phyloP scores from a whole-genome alignment of 2,888 invertebrate species.

The Nebria salina region DNA sequence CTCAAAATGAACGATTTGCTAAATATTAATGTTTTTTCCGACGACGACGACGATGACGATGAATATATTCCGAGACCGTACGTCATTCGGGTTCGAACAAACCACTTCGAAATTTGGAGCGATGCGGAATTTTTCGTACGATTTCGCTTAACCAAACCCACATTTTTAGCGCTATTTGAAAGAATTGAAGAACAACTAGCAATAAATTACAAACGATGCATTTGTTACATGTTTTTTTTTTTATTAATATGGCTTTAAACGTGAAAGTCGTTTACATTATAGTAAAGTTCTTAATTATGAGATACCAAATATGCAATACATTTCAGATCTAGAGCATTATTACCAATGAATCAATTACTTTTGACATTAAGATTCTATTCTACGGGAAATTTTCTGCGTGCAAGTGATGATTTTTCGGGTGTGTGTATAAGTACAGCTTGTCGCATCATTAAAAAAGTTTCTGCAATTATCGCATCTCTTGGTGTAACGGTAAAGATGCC shows the following conservation, averaged over 20 bases:
- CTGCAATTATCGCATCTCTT: not conserved
- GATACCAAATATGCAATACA: not conserved
- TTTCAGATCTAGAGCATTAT: slow-evolving; percentile 20
- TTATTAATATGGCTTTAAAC: not conserved
- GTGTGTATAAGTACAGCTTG: slow-evolving; percentile 21
- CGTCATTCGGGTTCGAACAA: not conserved
- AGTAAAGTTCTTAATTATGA: not conserved
- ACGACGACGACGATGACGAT: not conserved
- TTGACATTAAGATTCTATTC: not conserved
- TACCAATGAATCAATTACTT: slow-evolving; percentile 16
- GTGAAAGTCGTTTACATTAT: not conserved
- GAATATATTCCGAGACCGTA: not conserved
- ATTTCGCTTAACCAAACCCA: slow-evolving; percentile 30
- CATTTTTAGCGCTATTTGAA: slow-evolving; percentile 12
- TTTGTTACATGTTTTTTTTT: slow-evolving; percentile 8
- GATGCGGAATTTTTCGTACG: slow-evolving; percentile 23
- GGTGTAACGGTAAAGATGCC: slow-evolving; percentile 13
- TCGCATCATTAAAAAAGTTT: slow-evolving; percentile 21
- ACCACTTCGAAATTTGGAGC: slow-evolving; percentile 22
- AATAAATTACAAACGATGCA: not conserved
- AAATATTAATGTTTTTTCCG: not conserved
- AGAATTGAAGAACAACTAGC: slow-evolving; percentile 13
- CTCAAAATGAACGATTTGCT: not conserved
- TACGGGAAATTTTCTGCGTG: slow-evolving; percentile 13
- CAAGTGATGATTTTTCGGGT: slow-evolving; percentile 21